A percentile compares a stretch with the other conserved stretches of the same genome.
These are phyloP conservation scores for Alentia gelatinosa DNA, from an alignment of 2,888 invertebrate genomes.

Conservation along the genomic window DNA sequence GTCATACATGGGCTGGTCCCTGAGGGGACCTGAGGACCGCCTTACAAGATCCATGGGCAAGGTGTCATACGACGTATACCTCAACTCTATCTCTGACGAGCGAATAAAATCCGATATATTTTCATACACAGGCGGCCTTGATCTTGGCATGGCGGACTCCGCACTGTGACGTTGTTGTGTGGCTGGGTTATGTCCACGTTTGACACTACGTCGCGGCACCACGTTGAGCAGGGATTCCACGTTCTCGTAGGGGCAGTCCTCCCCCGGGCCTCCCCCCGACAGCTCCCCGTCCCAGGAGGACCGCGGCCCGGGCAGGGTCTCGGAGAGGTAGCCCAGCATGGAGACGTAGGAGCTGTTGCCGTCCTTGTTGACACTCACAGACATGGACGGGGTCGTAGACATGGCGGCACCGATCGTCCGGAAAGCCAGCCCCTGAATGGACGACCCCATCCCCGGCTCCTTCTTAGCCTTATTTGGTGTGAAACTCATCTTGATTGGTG, in stretches of 20 bases:
- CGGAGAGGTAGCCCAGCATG: not conserved
- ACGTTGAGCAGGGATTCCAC: not conserved
- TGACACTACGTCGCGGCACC: not conserved
- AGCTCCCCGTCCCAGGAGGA: not conserved
- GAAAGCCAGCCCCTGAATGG: not conserved
- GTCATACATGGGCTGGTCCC: not conserved
- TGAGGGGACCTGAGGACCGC: not conserved
- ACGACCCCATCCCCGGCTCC: not conserved
- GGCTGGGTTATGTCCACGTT: not conserved
- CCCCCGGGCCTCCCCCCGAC: not conserved
- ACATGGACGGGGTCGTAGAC: slow-evolving; percentile 6
- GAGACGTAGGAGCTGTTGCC: not conserved
- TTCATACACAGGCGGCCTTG: not conserved
- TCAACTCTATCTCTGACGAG: not conserved
- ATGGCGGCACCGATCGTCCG: not conserved
- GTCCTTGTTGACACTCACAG: not conserved
- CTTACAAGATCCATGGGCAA: not conserved
- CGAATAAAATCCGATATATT: not conserved
- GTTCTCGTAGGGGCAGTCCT: not conserved
- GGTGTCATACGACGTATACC: not conserved
- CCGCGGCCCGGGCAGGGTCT: not conserved
- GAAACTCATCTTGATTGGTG: not conserved
- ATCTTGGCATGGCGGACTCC: not conserved
- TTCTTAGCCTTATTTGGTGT: not conserved
- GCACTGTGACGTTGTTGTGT: not conserved